Evolutionary conservation across 1,140 invertebrate genomes (phyloP).

Genomic region (Colletes latitarsis): DNA sequence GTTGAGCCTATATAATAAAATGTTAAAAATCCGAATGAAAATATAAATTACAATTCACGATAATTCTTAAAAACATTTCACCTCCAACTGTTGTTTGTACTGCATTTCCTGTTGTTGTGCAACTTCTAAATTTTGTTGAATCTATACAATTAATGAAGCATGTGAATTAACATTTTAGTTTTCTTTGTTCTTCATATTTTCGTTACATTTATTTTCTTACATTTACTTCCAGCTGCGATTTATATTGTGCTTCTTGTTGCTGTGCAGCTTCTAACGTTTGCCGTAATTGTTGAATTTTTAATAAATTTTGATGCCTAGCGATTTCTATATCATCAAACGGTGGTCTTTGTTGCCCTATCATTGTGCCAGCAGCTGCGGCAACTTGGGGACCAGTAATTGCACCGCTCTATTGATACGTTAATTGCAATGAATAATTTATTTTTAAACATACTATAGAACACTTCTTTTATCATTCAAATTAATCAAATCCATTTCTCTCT

Average conservation of each 20-base stretch:
- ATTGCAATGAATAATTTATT: conserved; percentile 19
- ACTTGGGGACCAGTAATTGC: conserved; percentile 72
- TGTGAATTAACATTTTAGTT: conserved; percentile 6
- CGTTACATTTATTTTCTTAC: conserved; percentile 48
- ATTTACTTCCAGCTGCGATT: conserved; percentile 85
- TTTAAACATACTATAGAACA: too few relatives aligned
- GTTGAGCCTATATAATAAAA: conserved; percentile 70
- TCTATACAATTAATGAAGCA: conserved; percentile 74
- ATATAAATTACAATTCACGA: conserved; percentile 14
- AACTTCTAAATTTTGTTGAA: conserved; percentile 88
- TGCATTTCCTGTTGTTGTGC: conserved; percentile 90
- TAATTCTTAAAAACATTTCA: conserved; percentile 68
- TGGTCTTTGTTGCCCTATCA: conserved; percentile 80
- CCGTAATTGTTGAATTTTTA: conserved; percentile 85
- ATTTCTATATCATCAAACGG: conserved; percentile 82
- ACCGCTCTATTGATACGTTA: conserved; percentile 46
- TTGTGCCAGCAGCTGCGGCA: conserved; percentile 62
- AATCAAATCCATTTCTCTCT: too few relatives aligned
- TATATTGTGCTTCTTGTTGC: conserved; percentile 88
- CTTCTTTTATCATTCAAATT: background rate
- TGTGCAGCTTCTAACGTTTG: conserved; percentile 89
- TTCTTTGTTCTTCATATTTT: background rate
- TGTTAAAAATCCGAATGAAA: background rate
- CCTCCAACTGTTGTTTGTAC: conserved; percentile 88
- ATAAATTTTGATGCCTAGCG: conserved; percentile 86